phyloP scores from a whole-genome alignment of 2,113 vertebrate species.

The Hippocampus barbouri region DNA sequence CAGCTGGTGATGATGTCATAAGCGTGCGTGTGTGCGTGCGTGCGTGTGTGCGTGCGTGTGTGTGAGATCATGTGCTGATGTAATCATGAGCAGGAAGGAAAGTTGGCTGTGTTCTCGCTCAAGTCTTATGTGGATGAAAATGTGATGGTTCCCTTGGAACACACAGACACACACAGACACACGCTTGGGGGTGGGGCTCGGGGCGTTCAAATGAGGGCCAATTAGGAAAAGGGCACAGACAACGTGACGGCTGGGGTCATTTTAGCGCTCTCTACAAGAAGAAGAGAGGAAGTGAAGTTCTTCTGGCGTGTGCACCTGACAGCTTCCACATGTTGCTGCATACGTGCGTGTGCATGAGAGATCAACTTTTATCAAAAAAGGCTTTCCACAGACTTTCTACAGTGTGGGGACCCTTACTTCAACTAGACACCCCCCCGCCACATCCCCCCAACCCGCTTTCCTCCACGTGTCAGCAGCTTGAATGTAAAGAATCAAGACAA shows the following conservation, averaged over 20 bases:
- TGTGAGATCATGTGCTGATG: constrained; percentile 66
- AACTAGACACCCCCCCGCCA: neutral
- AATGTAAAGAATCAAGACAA: constrained; percentile 41
- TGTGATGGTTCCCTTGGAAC: constrained; percentile 40
- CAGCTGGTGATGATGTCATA: constrained; percentile 66
- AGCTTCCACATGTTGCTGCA: constrained; percentile 1
- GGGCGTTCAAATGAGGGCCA: constrained; percentile 29
- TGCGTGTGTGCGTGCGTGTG: constrained; percentile 12
- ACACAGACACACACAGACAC: neutral
- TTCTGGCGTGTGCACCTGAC: constrained; percentile 2
- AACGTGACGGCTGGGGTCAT: constrained; percentile 14
- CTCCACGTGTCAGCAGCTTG: constrained; percentile 32
- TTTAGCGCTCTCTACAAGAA: constrained; percentile 13
- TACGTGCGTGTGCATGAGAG: neutral
- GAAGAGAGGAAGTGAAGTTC: neutral
- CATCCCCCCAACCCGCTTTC: neutral
- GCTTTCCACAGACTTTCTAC: neutral
- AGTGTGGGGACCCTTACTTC: constrained; percentile 6
- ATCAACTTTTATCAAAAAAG: neutral
- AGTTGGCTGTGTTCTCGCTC: constrained; percentile 59
- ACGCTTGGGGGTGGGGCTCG: neutral
- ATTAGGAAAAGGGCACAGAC: constrained; percentile 53
- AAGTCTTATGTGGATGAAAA: constrained; percentile 52
- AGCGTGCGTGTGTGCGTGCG: constrained; percentile 18
- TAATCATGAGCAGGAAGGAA: constrained; percentile 66